Base-by-base conservation (phyloP, 2,888 invertebrate genomes). In the Trichopria drosophilae region DNA sequence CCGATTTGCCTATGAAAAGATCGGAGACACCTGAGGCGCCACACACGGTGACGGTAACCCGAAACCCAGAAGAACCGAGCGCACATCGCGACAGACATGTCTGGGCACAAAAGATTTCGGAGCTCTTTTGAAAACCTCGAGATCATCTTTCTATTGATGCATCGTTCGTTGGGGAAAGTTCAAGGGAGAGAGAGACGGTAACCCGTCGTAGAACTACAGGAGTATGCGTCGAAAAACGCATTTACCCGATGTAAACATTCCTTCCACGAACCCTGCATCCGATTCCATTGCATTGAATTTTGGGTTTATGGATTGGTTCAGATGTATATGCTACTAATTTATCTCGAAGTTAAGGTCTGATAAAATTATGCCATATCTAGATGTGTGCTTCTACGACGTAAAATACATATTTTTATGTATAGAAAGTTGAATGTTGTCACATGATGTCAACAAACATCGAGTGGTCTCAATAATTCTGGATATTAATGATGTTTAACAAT, bases 91-190 rank as follows among this genome's bases (percentile, higher is more conserved):
- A 69, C 66, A 68, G 68, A 68, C 71, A 66, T 68, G 69, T 62
- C 63, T 54, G 53, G 44, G 56, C 60, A 71, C 67, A 71, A 71
- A 71, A 61, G 65, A 50, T 49, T 57, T 34, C 44, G 44, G 44
- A 43, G 45, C 53, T 57, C 51, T 48, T 57, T 57, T 58, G 19
- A 51, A 55, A 40, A 18, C 41, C 53, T 24, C 51, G 28, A 58
- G 71, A 71, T 71, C 71, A 70, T 71, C 71, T 71, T 71, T 71
- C 71, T 67, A 71, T 71, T 71, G 71, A 71, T 61, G 66, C 60
- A 55, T 53, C 55, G 59, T 49, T 51, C 51, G 40, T 36, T 23
- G 34, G 13, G 37, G 42, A 46, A 9, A 51, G 43, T 53, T 56
- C 52, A 53, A 50, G 41, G 51, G n/a, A n/a, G n/a, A n/a, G n/a